Evolutionary conservation across 30 jellyfish, hydroid and myxozoan genomes (phyloP).

Genomic region (Cassiopea xamachana): DNA sequence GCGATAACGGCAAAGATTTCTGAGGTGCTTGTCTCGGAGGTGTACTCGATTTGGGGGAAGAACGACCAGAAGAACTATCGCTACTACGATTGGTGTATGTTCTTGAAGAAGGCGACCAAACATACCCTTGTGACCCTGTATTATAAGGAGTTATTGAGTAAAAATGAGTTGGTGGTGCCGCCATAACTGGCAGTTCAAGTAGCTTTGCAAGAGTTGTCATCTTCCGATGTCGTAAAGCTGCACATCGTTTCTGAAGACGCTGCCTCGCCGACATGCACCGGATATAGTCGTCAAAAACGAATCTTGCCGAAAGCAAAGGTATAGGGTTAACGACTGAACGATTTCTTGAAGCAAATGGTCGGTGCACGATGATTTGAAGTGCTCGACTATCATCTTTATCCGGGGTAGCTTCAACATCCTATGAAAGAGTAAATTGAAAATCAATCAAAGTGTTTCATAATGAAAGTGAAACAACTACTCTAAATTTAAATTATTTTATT

Average conservation of each 20-base stretch:
- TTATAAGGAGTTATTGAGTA: conserved; percentile 84
- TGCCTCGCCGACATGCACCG: conserved; percentile 99
- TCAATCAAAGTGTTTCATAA: no score
- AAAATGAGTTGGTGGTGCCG: conserved; percentile 91
- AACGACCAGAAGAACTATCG: conserved; percentile 25
- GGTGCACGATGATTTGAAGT: conserved; percentile 89
- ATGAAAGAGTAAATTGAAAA: background rate
- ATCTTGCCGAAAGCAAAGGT: conserved; percentile 87
- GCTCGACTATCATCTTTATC: conserved; percentile 97
- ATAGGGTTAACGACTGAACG: conserved; percentile 82
- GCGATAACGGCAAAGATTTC: conserved; percentile 54
- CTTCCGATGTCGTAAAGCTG: conserved; percentile 86
- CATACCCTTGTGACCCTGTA: conserved; percentile 66
- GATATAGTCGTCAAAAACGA: conserved; percentile 93
- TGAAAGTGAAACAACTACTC: no score
- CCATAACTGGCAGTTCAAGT: conserved; percentile 92
- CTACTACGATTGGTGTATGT: conserved; percentile 66
- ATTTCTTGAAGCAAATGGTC: conserved; percentile 89
- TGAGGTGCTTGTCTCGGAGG: conserved; percentile 54
- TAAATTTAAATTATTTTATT: no score
- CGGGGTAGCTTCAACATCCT: conserved; percentile 99
- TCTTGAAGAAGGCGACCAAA: conserved; percentile 96
- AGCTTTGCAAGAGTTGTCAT: conserved; percentile 84
- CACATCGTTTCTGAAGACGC: conserved; percentile 90
- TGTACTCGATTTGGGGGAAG: conserved; percentile 33